These are phyloP conservation scores for Acrocephalus kingi DNA, from an alignment of 2,113 vertebrate genomes.

Conservation along the genomic window DNA sequence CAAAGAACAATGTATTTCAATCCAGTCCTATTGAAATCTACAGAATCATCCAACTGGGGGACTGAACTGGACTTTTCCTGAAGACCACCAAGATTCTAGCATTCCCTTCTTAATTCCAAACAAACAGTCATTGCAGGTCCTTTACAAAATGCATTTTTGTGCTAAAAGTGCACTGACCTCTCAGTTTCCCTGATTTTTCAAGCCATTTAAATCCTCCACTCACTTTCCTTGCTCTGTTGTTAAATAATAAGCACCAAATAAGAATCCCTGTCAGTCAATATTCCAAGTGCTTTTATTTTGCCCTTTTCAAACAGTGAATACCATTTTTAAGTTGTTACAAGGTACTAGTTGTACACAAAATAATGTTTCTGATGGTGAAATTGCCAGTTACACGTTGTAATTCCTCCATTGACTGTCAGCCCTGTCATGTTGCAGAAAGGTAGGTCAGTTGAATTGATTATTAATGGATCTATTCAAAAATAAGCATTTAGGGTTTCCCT, in stretches of 20 bases:
- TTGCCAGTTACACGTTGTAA: neutral
- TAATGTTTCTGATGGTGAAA: slow-evolving; percentile 40
- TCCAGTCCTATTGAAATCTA: neutral
- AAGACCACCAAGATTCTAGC: neutral
- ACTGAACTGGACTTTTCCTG: neutral
- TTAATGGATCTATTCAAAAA: slow-evolving; percentile 32
- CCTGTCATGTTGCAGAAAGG: neutral
- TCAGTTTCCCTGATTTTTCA: neutral
- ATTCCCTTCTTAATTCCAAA: neutral
- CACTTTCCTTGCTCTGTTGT: neutral
- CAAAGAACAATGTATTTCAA: neutral
- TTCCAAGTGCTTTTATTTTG: neutral
- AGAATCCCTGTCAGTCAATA: slow-evolving; percentile 13
- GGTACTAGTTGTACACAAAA: neutral
- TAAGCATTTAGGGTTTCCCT: neutral
- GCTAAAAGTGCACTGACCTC: neutral
- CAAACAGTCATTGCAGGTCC: neutral
- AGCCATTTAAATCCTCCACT: neutral
- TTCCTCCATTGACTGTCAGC: slow-evolving; percentile 32
- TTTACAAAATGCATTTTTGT: neutral
- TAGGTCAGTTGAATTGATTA: neutral
- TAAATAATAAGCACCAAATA: slow-evolving; percentile 16
- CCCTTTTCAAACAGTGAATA: neutral
- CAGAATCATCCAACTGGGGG: neutral
- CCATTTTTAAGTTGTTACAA: neutral